Conservation (phyloP, 2,797 vertebrate genomes). For the Oreochromis mossambicus region DNA sequence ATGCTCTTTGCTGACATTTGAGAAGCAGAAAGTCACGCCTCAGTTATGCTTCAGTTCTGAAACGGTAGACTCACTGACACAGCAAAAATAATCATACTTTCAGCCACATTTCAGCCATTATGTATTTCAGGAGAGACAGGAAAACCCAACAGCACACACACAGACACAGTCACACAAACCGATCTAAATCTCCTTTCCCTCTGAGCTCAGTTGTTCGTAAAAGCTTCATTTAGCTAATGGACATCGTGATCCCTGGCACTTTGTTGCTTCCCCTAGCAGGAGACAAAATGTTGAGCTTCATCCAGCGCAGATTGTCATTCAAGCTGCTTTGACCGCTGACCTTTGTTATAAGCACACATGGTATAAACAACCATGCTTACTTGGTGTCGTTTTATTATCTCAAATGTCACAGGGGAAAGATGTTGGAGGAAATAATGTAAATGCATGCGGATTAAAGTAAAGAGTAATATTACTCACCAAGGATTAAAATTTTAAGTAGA, state of each 20-base stretch:
- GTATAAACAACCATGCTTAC: slow-evolving; percentile 13
- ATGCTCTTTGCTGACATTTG: background rate
- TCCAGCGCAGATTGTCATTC: slow-evolving; percentile 31
- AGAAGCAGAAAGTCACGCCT: background rate
- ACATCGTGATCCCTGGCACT: slow-evolving; percentile 32
- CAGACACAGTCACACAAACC: slow-evolving; percentile 6
- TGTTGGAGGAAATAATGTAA: slow-evolving; percentile 18
- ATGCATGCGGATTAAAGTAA: slow-evolving; percentile 58
- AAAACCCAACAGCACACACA: slow-evolving; percentile 3
- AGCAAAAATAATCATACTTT: slow-evolving; percentile 34
- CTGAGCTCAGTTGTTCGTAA: slow-evolving; percentile 33
- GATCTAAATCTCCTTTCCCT: slow-evolving; percentile 39
- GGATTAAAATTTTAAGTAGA: slow-evolving; percentile 56
- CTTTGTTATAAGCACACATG: slow-evolving; percentile 26
- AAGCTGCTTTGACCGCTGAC: slow-evolving; percentile 12
- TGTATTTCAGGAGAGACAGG: slow-evolving; percentile 15
- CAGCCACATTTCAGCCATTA: slow-evolving; percentile 41
- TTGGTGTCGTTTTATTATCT: background rate
- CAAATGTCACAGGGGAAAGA: background rate
- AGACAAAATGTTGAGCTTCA: background rate
- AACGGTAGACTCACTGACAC: slow-evolving; percentile 19
- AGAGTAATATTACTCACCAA: slow-evolving; percentile 59
- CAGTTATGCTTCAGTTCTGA: background rate
- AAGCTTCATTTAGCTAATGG: slow-evolving; percentile 72
- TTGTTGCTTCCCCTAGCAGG: slow-evolving; percentile 2